Evolutionary conservation across 2,888 invertebrate genomes (phyloP).

Genomic region (Cetonia aurata): DNA sequence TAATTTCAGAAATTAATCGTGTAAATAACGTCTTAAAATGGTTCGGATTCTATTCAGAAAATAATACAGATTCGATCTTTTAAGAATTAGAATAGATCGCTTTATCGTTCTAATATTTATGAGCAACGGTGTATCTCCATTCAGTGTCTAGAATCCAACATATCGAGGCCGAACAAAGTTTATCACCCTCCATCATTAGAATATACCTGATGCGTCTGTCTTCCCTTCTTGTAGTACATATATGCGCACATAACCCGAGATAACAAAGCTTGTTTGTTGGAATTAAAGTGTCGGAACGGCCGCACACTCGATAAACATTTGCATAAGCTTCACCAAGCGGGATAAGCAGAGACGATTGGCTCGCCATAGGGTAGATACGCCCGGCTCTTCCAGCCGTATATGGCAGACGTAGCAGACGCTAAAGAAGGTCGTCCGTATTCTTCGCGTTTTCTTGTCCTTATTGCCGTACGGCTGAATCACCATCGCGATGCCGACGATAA

Average conservation of each 20-base stretch:
- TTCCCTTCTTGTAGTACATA: neutral
- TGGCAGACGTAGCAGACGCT: neutral
- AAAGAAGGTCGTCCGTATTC: slow-evolving; percentile 1
- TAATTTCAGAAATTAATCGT: too few relatives aligned
- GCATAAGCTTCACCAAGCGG: slow-evolving; percentile 27
- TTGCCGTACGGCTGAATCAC: slow-evolving; percentile 19
- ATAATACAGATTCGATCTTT: neutral
- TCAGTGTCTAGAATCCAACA: neutral
- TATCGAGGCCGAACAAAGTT: slow-evolving; percentile 33
- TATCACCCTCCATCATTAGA: slow-evolving; percentile 26
- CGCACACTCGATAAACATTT: slow-evolving; percentile 29
- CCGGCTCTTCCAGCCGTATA: neutral
- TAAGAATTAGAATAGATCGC: too few relatives aligned
- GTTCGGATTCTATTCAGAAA: neutral
- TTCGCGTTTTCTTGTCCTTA: neutral
- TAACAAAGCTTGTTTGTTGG: slow-evolving; percentile 33
- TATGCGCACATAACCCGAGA: neutral
- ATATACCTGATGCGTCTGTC: neutral
- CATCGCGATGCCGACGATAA: slow-evolving; percentile 24
- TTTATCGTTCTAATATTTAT: neutral
- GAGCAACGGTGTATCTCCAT: neutral
- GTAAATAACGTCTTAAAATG: too few relatives aligned
- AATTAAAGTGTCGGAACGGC: slow-evolving; percentile 16
- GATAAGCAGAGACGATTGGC: neutral
- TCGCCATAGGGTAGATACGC: too few relatives aligned